Evolutionary conservation across 2,888 invertebrate species (phyloP).

Genomic region (Sepiola atlantica): DNA sequence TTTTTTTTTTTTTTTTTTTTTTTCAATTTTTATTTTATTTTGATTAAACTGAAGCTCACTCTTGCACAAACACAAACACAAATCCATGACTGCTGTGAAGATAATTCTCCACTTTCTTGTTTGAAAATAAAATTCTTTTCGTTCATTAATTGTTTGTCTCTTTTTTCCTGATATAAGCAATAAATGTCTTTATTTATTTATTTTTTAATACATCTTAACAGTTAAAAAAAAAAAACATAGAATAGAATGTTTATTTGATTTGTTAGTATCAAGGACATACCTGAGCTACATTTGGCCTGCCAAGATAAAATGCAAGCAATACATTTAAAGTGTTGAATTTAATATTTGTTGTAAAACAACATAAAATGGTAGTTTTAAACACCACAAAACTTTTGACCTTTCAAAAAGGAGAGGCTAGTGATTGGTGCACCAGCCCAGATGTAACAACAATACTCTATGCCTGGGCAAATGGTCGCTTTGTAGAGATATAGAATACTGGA

Average conservation of each 20-base stretch:
- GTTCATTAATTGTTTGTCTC: neutral
- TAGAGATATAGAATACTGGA: too few relatives aligned
- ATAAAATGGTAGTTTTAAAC: neutral
- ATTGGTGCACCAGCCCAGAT: too few relatives aligned
- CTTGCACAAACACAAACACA: neutral
- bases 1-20: too few relatives aligned
- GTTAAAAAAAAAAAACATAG: neutral
- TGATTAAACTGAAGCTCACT: neutral
- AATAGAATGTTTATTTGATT: neutral
- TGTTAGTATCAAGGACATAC: neutral
- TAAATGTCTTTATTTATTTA: neutral
- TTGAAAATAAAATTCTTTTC: neutral
- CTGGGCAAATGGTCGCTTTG: too few relatives aligned
- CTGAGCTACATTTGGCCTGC: neutral
- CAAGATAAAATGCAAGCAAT: neutral
- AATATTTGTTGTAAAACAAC: neutral
- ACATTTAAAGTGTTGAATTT: neutral
- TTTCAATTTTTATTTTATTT: neutral
- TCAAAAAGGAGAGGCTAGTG: too few relatives aligned
- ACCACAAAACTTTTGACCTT: neutral
- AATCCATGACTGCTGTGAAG: conserved; percentile 32
- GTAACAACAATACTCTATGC: too few relatives aligned
- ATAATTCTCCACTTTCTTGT: neutral
- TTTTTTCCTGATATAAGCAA: neutral
- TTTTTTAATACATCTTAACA: neutral